Evolutionary conservation across 2,888 invertebrate species (phyloP), one percentile per base, ranked within the genome.

Genomic region (Stenotaenia linearis): DNA sequence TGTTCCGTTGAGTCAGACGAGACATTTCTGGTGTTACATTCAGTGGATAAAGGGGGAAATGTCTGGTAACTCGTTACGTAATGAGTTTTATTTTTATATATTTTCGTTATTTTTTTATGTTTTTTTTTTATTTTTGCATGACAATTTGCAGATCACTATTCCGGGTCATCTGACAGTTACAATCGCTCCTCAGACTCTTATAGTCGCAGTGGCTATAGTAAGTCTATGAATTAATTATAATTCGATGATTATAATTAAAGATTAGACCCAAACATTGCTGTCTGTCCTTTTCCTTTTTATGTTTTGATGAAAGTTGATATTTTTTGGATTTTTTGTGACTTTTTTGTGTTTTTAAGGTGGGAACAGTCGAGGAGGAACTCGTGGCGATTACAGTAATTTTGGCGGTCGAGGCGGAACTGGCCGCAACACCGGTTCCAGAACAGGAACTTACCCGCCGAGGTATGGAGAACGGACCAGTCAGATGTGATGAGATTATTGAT

Each of bases 311-410:
- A n/a, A n/a, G n/a, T n/a, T n/a, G n/a, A n/a, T n/a, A n/a, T n/a
- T n/a, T n/a, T n/a, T n/a, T n/a, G n/a, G n/a, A n/a, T n/a, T n/a
- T n/a, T n/a, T n/a, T n/a, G n/a, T n/a, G n/a, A n/a, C n/a, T n/a
- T n/a, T n/a, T n/a, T n/a, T n/a, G n/a, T n/a, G n/a, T 21, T 78
- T 40, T 74, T 5, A 30, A 35, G 81, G 81, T 77, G 82, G 82
- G 35, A 77, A 80, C 78, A 74, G 82, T 75, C 80, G 82, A 50
- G 81, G 82, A 50, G 81, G 76, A 35, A 28, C 77, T 7, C 74
- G 82, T 50, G 82, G 82, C 12, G 82, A 81, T 30, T 82, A 81
- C 78, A 80, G 81, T 61, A 81, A 80, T 40, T 80, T 81, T 50
- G 82, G 82, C 28, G 81, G 79, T 28, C 79, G 81, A 45, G 80